phyloP scores from a whole-genome alignment of 2,888 invertebrate genomes.

The Acleris laterana region DNA sequence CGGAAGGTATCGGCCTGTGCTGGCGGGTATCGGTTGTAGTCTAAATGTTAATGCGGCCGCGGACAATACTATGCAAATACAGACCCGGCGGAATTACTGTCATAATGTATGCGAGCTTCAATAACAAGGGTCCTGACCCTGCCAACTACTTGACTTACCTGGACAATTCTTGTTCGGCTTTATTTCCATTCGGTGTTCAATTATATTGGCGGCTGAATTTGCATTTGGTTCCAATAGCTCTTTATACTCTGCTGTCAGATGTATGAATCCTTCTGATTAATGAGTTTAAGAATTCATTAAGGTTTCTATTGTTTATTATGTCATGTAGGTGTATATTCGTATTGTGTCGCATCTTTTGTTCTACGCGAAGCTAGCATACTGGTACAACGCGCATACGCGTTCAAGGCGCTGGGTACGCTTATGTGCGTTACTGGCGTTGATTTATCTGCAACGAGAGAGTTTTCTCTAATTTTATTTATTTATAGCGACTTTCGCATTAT shows the following conservation, averaged over 20 bases:
- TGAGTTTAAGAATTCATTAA: too few species aligned
- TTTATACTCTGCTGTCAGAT: background rate
- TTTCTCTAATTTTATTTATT: too few species aligned
- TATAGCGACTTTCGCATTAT: too few species aligned
- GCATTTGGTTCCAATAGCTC: constrained; percentile 12
- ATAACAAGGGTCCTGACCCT: constrained; percentile 46
- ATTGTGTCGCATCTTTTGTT: too few species aligned
- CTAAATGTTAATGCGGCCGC: constrained; percentile 71
- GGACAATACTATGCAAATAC: constrained; percentile 77
- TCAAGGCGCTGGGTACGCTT: too few species aligned
- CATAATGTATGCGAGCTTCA: constrained; percentile 65
- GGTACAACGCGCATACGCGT: too few species aligned
- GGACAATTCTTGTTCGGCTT: constrained; percentile 22
- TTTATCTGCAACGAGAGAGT: too few species aligned
- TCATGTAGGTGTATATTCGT: too few species aligned
- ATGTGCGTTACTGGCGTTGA: too few species aligned
- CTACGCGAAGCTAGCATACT: too few species aligned
- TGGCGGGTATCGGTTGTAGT: constrained; percentile 55
- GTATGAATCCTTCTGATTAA: too few species aligned
- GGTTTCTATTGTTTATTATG: too few species aligned
- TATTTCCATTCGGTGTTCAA: constrained; percentile 27
- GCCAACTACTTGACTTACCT: constrained; percentile 24
- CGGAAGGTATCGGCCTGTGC: constrained; percentile 50
- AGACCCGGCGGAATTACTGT: constrained; percentile 39
- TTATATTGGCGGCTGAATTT: constrained; percentile 14